phyloP scores from a whole-genome alignment of 2,888 invertebrate species.

The Trisateles emortualis region DNA sequence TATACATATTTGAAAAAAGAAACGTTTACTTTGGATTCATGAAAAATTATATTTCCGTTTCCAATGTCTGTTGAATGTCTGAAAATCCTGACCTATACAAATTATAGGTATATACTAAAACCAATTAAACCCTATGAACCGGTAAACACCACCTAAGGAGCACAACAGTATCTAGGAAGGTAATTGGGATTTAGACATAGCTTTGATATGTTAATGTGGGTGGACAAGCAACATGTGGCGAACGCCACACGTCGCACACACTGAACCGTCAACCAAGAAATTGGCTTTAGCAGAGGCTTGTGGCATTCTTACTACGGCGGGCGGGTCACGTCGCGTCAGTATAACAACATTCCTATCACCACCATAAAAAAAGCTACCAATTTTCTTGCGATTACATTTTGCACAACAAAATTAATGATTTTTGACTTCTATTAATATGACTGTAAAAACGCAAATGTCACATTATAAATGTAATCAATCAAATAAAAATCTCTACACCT shows the following conservation, averaged over 20 bases:
- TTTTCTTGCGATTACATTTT: background rate
- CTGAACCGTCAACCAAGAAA: conserved; percentile 37
- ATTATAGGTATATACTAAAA: conserved; percentile 4
- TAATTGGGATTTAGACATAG: conserved; percentile 74
- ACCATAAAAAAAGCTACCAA: conserved; percentile 6
- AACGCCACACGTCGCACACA: conserved; percentile 35
- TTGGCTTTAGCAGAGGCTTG: conserved; percentile 11
- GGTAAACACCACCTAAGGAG: conserved; percentile 19
- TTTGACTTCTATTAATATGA: conserved; percentile 7
- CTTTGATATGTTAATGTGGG: conserved; percentile 81
- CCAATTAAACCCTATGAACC: conserved; percentile 10
- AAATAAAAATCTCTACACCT: conserved; percentile 57
- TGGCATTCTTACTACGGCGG: background rate
- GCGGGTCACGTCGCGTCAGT: too few species aligned
- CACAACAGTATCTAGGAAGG: conserved; percentile 27
- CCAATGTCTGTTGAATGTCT: too few species aligned
- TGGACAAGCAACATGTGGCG: conserved; percentile 74
- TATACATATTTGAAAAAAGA: too few species aligned
- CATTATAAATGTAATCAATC: conserved; percentile 71
- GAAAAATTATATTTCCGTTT: too few species aligned
- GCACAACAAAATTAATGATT: background rate
- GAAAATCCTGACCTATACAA: too few species aligned
- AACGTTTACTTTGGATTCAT: too few species aligned
- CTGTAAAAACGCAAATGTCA: conserved; percentile 66
- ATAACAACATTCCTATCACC: too few species aligned